Evolutionary conservation across 2,797 vertebrate genomes (phyloP).

Genomic region (Cryptoblepharus egeriae): DNA sequence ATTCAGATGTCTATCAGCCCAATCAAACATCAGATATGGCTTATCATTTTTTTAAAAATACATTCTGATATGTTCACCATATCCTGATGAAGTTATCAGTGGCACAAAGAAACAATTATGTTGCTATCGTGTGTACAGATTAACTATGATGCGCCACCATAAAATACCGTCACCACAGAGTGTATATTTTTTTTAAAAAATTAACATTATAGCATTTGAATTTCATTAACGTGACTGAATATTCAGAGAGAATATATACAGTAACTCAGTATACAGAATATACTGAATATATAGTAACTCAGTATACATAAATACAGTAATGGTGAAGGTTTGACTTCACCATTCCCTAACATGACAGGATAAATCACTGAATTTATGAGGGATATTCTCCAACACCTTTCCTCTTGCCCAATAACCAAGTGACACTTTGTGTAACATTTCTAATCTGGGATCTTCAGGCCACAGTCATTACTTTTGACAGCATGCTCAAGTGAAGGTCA

Average conservation of each 20-base stretch:
- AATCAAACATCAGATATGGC: background rate
- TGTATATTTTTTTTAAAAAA: conserved; percentile 6
- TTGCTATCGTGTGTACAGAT: background rate
- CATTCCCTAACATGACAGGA: background rate
- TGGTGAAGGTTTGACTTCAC: background rate
- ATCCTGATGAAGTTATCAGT: background rate
- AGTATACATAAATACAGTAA: too few species aligned
- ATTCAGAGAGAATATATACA: too few species aligned
- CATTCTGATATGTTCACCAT: background rate
- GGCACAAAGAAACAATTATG: background rate
- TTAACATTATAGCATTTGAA: background rate
- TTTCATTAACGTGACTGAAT: background rate
- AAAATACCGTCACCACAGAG: background rate
- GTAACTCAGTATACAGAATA: too few species aligned
- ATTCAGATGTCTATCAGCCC: background rate
- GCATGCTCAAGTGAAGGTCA: conserved; percentile 12
- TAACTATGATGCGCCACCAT: background rate
- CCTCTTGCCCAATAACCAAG: conserved; percentile 11
- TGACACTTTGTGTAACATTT: background rate
- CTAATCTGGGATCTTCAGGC: background rate
- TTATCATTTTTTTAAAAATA: background rate
- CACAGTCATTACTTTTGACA: conserved; percentile 43
- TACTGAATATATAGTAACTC: too few species aligned
- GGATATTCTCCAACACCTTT: background rate
- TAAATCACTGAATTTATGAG: conserved; percentile 9